Evolutionary conservation across 2,113 vertebrate genomes (phyloP), one percentile per base, ranked within the genome.

Genomic region (Camelus bactrianus): DNA sequence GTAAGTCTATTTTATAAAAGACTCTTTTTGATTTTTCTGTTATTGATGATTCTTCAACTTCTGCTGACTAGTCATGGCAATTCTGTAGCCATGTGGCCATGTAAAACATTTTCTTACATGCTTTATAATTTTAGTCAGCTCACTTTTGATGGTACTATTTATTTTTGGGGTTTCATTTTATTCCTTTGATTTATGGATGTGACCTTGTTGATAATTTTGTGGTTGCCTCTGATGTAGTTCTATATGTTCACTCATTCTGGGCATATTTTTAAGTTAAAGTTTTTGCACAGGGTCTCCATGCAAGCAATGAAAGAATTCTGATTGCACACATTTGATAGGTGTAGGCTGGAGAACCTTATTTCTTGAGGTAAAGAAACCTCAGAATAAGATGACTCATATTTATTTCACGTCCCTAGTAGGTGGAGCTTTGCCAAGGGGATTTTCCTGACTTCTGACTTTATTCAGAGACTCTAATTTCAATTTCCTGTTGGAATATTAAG

Each of bases 401-500:
- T 11, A 35, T 91, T 42, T 77, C 32, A 65, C 4, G 1, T 65
- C 6, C 1, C 76, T 50, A 58, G 20, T 16, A 64, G 26, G 11
- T 92, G 10, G 70, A 73, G 19, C 13, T 91, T 93, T 65, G 46
- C 65, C 11, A 82, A 38, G 54, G 64, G 14, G 8, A 54, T 91
- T 95, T 90, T 85, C 28, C 35, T 82, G 76, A 85, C 30, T 90
- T 83, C 30, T 91, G 75, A 54, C 2, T 93, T 96, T 95, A 86
- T 77, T 91, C 20, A 52, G 60, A 95, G 42, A 76, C 13, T 35
- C 19, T 80, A 84, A 81, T 77, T 89, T 82, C 42, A 85, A 22
- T 56, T 88, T 94, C 81, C 56, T 90, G 0, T 92, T 86, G n/a
- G 26, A 64, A 14, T 73, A 12, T 75, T 62, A 46, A 54, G 67